These are phyloP conservation scores for Drosophila koepferae DNA, from an alignment of 2,888 invertebrate genomes.

Conservation along the genomic window DNA sequence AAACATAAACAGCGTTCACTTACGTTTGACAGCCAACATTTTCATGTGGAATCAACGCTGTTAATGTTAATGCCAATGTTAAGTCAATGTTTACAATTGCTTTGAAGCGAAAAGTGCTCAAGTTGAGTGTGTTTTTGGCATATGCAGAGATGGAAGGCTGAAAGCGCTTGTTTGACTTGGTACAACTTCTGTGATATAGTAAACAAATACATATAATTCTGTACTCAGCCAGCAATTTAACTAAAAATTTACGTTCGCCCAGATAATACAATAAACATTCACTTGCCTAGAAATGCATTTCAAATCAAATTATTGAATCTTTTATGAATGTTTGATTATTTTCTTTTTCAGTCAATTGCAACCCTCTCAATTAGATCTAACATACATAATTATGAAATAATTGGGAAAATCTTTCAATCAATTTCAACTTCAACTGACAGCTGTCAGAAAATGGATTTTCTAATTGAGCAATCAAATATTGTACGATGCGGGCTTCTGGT, in stretches of 20 bases:
- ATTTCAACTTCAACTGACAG: conserved; percentile 59
- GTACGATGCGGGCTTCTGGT: conserved; percentile 48
- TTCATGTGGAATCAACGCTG: conserved; percentile 10
- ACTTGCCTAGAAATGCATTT: not conserved
- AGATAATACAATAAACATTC: not conserved
- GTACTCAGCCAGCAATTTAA: not conserved
- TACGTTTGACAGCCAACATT: conserved; percentile 1
- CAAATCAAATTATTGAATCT: not conserved
- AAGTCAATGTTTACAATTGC: conserved; percentile 9
- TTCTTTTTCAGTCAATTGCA: not conserved
- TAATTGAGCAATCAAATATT: conserved; percentile 25
- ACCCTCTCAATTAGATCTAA: conserved; percentile 26
- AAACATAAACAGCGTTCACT: not conserved
- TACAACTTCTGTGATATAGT: not conserved
- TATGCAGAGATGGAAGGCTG: not conserved
- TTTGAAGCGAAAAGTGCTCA: not conserved
- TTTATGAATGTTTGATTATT: not conserved
- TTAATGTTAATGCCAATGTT: conserved; percentile 23
- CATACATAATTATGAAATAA: conserved; percentile 29
- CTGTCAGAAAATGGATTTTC: conserved; percentile 48
- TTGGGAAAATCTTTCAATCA: conserved; percentile 42
- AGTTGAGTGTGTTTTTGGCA: not conserved
- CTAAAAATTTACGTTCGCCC: not conserved
- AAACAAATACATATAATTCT: not conserved
- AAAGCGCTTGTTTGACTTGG: not conserved